Conservation (phyloP, 2,113 vertebrate species). For the Fregetta grallaria region DNA sequence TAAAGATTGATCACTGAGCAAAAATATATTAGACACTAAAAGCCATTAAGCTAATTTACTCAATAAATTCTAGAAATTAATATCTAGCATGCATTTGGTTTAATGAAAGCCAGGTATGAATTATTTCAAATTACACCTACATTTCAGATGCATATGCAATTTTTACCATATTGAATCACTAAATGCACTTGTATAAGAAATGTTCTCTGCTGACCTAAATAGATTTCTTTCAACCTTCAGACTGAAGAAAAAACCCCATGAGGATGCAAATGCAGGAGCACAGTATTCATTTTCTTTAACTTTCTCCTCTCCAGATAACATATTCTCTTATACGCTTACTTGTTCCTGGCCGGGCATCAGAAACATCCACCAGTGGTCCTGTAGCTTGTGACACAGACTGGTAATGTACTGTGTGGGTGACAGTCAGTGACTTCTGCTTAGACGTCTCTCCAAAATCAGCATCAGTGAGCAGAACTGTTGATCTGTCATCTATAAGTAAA, state of each 20-base stretch:
- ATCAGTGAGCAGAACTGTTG: slow-evolving; percentile 93
- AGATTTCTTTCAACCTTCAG: background rate
- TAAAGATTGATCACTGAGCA: slow-evolving; percentile 38
- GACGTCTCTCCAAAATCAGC: slow-evolving; percentile 96
- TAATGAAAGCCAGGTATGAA: slow-evolving; percentile 31
- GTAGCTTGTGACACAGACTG: slow-evolving; percentile 97
- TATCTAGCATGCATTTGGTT: background rate
- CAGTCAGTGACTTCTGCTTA: slow-evolving; percentile 96
- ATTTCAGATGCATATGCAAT: background rate
- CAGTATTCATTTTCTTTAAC: background rate
- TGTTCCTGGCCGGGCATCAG: slow-evolving; percentile 96
- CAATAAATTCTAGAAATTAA: slow-evolving; percentile 46
- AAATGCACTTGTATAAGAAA: background rate
- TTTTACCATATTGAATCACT: background rate
- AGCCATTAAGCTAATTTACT: slow-evolving; percentile 40
- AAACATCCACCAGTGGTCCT: slow-evolving; percentile 95
- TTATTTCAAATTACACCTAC: slow-evolving; percentile 11
- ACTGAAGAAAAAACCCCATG: background rate
- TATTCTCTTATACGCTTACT: slow-evolving; percentile 79
- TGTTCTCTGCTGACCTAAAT: background rate
- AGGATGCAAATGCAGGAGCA: background rate
- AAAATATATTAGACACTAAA: slow-evolving; percentile 36
- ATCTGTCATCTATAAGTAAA: slow-evolving; percentile 86
- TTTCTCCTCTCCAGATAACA: background rate
- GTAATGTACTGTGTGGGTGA: slow-evolving; percentile 97